phyloP scores from a whole-genome alignment of 2,113 vertebrate genomes.

The Psittacula cyanocephala region DNA sequence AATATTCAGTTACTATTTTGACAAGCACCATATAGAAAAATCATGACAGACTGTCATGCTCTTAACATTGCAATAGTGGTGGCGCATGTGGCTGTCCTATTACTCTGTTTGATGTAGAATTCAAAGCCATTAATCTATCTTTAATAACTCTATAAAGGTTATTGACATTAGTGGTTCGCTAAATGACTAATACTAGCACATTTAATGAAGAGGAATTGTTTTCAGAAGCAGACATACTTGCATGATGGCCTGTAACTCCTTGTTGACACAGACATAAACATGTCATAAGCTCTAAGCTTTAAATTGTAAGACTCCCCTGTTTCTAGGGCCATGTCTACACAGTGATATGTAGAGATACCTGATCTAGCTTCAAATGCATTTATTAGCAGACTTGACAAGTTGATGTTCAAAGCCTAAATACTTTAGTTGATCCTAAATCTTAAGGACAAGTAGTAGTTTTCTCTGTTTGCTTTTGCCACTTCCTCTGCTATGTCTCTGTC shows the following conservation, averaged over 20 bases:
- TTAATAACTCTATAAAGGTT: not conserved
- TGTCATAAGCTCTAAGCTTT: not conserved
- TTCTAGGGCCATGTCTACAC: not conserved
- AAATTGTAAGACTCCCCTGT: not conserved
- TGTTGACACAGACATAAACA: conserved; percentile 10
- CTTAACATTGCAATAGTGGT: not conserved
- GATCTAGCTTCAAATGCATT: not conserved
- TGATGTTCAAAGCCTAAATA: not conserved
- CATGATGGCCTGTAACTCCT: not conserved
- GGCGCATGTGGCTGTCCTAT: not conserved
- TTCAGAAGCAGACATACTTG: not conserved
- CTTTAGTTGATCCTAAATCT: not conserved
- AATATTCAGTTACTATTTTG: not conserved
- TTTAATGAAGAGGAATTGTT: not conserved
- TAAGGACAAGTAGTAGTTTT: not conserved
- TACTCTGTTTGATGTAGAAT: not conserved
- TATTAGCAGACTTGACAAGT: not conserved
- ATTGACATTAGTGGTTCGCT: not conserved
- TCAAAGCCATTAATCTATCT: conserved; percentile 2
- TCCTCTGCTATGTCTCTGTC: not conserved
- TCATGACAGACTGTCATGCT: not conserved
- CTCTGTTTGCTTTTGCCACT: not conserved
- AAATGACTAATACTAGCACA: not conserved
- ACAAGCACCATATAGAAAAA: not conserved
- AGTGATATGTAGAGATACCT: not conserved